Conservation (phyloP, 2,113 vertebrate species). For the Rhinogobius similis region DNA sequence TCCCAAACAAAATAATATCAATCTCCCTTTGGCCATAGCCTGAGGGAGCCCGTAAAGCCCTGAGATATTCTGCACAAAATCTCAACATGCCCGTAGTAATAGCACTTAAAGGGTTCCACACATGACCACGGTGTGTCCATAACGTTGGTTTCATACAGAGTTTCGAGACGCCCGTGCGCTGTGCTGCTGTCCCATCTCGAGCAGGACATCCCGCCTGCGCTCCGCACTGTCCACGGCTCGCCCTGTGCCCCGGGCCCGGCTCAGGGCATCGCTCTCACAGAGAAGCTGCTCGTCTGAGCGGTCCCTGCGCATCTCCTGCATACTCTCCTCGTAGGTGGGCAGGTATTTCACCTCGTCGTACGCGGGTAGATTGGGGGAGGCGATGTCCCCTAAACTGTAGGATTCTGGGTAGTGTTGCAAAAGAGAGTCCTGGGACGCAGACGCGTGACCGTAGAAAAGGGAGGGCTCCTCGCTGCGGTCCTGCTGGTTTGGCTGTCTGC, state of each 20-base stretch:
- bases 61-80: slow-evolving; percentile 34
- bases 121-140: slow-evolving; percentile 21
- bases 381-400: slow-evolving; percentile 68
- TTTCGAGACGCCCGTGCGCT: slow-evolving; percentile 68
- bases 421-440: slow-evolving; percentile 85
- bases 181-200: slow-evolving; percentile 49
- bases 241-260: slow-evolving; percentile 28
- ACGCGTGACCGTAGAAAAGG: slow-evolving; percentile 78
- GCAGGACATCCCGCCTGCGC: slow-evolving; percentile 52
- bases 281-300: slow-evolving; percentile 72
- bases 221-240: slow-evolving; percentile 40
- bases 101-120: slow-evolving; percentile 68
- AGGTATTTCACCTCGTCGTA: slow-evolving; percentile 94
- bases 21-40: slow-evolving; percentile 61
- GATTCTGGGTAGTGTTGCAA: slow-evolving; percentile 75
- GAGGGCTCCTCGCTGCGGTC: slow-evolving; percentile 76
- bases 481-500: slow-evolving; percentile 71
- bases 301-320: slow-evolving; percentile 81
- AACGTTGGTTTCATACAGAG: slow-evolving; percentile 68
- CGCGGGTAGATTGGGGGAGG: slow-evolving; percentile 83
- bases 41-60: slow-evolving; percentile 49
- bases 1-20: slow-evolving; percentile 21
- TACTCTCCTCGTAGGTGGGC: slow-evolving; percentile 93
- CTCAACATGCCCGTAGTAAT: slow-evolving; percentile 48
- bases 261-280: slow-evolving; percentile 15